phyloP scores from a whole-genome alignment of 2,113 vertebrate genomes.

The Mixornis gularis region DNA sequence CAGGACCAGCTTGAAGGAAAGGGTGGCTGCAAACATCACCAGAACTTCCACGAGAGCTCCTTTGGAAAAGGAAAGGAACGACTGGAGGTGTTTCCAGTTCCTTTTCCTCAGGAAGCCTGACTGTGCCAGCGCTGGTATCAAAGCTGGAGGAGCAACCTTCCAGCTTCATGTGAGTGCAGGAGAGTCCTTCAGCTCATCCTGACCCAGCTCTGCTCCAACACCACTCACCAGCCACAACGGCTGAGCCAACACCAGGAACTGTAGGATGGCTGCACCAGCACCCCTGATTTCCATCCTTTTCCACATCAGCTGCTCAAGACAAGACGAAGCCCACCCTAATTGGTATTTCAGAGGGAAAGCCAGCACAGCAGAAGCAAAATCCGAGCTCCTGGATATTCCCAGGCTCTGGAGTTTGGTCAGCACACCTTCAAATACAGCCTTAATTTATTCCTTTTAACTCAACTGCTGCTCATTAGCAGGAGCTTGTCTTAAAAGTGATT shows the following conservation, averaged over 20 bases:
- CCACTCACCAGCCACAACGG: fast-evolving
- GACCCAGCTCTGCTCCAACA: neutral
- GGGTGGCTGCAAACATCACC: neutral
- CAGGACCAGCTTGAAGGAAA: neutral
- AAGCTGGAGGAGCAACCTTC: neutral
- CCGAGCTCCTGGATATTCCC: fast-evolving
- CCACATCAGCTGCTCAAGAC: neutral
- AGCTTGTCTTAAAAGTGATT: constrained; percentile 33
- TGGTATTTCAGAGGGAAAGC: neutral
- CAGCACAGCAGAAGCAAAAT: neutral
- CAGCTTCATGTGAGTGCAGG: neutral
- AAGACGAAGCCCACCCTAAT: neutral
- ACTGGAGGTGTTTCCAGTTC: neutral
- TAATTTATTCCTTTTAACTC: constrained; percentile 37
- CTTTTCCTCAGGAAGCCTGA: neutral
- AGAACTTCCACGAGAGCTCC: neutral
- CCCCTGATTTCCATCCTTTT: neutral
- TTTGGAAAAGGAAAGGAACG: neutral
- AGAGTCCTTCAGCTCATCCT: neutral
- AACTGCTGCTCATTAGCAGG: constrained; percentile 28
- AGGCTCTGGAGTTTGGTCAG: neutral
- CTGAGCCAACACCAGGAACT: neutral
- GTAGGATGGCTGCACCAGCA: neutral
- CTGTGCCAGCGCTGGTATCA: neutral
- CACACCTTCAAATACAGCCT: neutral